Conservation (phyloP, 2,888 invertebrate genomes). For the Phortica okadai region DNA sequence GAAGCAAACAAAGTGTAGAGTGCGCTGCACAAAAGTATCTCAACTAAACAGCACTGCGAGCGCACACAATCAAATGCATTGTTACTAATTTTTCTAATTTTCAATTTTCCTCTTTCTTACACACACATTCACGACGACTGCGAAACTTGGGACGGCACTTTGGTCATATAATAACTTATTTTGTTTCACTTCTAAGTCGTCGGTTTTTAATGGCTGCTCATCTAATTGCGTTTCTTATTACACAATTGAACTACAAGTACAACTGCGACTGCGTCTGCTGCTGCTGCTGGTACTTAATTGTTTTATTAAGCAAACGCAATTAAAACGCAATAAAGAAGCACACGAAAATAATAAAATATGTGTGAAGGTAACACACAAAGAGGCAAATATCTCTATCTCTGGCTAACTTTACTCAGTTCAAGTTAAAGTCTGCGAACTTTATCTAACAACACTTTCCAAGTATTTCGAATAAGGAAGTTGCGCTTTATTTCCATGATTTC, state of each 20-base stretch:
- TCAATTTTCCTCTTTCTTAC: not conserved
- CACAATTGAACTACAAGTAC: slow-evolving; percentile 62
- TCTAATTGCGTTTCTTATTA: slow-evolving; percentile 57
- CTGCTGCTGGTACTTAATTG: slow-evolving; percentile 57
- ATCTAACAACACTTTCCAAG: too few relatives aligned
- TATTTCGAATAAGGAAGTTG: too few relatives aligned
- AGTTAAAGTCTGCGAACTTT: too few relatives aligned
- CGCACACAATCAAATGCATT: slow-evolving; percentile 4
- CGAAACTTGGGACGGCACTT: not conserved
- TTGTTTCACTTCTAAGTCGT: not conserved
- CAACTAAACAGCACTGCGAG: not conserved
- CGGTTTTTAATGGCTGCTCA: slow-evolving; percentile 63
- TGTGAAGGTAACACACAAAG: too few relatives aligned
- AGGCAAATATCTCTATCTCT: not conserved
- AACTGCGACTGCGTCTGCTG: slow-evolving; percentile 29
- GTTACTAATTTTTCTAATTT: not conserved
- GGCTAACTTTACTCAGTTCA: too few relatives aligned
- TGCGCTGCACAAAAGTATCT: slow-evolving; percentile 2
- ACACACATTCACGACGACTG: not conserved
- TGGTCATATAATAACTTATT: not conserved
- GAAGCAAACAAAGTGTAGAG: slow-evolving; percentile 37
- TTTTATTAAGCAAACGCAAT: slow-evolving; percentile 69
- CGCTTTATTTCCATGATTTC: too few relatives aligned
- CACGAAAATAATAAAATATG: not conserved
- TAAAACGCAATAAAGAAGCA: slow-evolving; percentile 61